phyloP scores from a whole-genome alignment of 2,113 vertebrate genomes.

The Gallinago media region DNA sequence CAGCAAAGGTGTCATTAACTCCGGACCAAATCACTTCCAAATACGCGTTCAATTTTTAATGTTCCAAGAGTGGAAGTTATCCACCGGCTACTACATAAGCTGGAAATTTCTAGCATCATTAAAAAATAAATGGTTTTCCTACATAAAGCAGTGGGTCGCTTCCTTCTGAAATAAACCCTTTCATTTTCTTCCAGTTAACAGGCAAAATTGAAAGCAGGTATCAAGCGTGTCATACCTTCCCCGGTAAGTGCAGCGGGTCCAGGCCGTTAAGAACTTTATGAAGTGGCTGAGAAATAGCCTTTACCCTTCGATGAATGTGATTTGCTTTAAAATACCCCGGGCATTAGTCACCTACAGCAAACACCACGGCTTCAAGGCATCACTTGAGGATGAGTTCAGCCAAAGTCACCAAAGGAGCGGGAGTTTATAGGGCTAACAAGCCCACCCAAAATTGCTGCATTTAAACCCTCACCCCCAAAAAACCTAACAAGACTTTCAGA shows the following conservation, averaged over 20 bases:
- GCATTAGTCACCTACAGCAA: neutral
- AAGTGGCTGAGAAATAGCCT: constrained; percentile 17
- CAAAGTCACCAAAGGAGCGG: neutral
- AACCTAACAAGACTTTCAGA: neutral
- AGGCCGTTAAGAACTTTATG: neutral
- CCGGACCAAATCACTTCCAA: neutral
- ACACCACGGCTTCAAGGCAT: rapidly evolving
- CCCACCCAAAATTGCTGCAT: rapidly evolving
- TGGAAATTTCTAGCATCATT: constrained; percentile 21
- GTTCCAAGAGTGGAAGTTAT: neutral
- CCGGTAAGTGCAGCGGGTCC: rapidly evolving
- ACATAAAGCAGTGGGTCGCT: neutral
- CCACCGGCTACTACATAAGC: neutral
- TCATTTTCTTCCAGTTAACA: neutral
- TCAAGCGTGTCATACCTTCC: neutral
- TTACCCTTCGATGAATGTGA: neutral
- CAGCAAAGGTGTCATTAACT: constrained; percentile 16
- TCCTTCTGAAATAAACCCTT: neutral
- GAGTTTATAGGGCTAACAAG: neutral
- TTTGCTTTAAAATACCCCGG: neutral
- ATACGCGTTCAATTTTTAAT: neutral
- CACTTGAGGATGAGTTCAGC: neutral
- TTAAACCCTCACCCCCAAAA: rapidly evolving
- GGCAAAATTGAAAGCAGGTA: neutral
- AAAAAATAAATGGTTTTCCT: constrained; percentile 49